Conservation (phyloP, 2,113 vertebrate species). For the Garra rufa region DNA sequence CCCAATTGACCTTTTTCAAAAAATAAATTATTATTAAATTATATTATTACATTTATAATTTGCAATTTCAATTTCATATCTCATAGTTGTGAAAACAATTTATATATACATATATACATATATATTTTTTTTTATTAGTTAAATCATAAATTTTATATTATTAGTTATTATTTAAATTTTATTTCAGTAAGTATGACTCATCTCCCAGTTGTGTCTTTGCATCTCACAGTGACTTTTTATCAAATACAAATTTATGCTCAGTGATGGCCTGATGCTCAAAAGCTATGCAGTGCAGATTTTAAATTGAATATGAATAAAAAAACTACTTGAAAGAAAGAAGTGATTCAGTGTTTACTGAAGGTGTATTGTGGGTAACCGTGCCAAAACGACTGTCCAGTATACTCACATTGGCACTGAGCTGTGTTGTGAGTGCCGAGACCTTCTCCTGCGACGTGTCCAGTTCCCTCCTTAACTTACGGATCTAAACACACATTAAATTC, state of each 20-base stretch:
- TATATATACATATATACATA: no score
- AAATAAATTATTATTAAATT: no score
- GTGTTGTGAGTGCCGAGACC: constrained; percentile 87
- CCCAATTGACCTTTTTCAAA: no score
- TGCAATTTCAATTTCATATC: no score
- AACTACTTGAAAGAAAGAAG: background rate
- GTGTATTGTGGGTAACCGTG: background rate
- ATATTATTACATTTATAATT: no score
- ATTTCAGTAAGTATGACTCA: background rate
- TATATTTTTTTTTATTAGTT: no score
- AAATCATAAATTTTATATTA: no score
- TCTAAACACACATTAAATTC: constrained; percentile 75
- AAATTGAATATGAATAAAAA: background rate
- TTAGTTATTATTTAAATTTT: background rate
- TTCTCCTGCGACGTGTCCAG: constrained; percentile 89
- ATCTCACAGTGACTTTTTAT: background rate
- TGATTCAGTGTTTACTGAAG: background rate
- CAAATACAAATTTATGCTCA: background rate
- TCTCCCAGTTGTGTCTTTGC: background rate
- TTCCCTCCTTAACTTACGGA: constrained; percentile 87
- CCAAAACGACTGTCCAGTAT: background rate
- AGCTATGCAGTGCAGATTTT: background rate
- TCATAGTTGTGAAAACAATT: no score
- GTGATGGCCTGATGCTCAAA: background rate
- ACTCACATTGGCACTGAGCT: constrained; percentile 89